Evolutionary conservation across 1,140 invertebrate species (phyloP), one percentile per base, ranked within the genome.

Genomic region (Drosophila mojavensis): DNA sequence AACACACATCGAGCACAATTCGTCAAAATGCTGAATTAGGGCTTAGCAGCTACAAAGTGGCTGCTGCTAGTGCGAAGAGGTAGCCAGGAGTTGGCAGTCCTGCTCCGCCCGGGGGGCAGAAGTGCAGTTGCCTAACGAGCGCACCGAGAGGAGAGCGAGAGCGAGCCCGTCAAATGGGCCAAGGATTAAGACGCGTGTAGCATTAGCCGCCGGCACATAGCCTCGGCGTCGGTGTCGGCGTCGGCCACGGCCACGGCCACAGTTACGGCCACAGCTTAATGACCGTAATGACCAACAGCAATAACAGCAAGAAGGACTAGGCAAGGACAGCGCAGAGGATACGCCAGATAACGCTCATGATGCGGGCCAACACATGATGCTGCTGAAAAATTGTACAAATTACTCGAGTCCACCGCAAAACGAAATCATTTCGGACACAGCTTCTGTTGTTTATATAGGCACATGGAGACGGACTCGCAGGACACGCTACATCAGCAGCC

Each of bases 381-480:
- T 75, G 84, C 84, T 89, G 84, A 89, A 89, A 89, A 89, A 89
- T 89, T 78, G 80, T 89, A 89, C 84, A 89, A 89, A 89, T 89
- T 89, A 89, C 84, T 89, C 78, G 67, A 78, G 61, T 60, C 67
- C 54, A 43, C 47, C 64, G 61, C 56, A 66, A 68, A 79, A 77
- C 64, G 79, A 75, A 81, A 81, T 79, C 68, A 79, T 81, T 76
- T 69, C 62, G 24, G 53, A 65, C 61, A 67, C 48, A 75, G 68
- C 39, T 71, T 79, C 41, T 79, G 48, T 82, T 86, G 86, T 82
- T 90, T 90, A 67, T 69, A 72, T 75, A 75, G 79, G 70, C 56
- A 65, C 58, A 30, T 68, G 28, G 51, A 3, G 56, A 24, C 33
- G 59, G 67, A 51, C 60, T 55, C 43, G 54, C 28, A 20, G 47